A percentile compares a stretch with the other conserved stretches of the same genome.
These are phyloP conservation scores for Acanthurus tractus DNA, from an alignment of 2,797 vertebrate species.

Conservation along the genomic window DNA sequence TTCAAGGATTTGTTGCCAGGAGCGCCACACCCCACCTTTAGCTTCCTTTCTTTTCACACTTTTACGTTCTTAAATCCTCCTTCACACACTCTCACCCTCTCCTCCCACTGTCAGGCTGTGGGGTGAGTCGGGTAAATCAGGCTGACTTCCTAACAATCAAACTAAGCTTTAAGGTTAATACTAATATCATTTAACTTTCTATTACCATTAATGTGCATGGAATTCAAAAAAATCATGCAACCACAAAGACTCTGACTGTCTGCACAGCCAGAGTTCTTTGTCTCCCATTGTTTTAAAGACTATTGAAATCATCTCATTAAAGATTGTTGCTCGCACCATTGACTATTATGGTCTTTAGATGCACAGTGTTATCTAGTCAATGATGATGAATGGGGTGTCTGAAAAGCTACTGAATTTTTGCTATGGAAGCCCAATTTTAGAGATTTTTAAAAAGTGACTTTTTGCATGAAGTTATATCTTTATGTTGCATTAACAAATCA, in stretches of 20 bases:
- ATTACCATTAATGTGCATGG: too few species aligned
- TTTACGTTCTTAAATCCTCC: background rate
- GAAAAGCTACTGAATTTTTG: too few species aligned
- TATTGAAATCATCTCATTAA: background rate
- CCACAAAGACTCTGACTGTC: too few species aligned
- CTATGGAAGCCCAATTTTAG: too few species aligned
- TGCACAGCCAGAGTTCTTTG: background rate
- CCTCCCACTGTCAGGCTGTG: background rate
- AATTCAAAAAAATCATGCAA: too few species aligned
- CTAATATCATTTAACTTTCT: background rate
- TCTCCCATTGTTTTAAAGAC: background rate
- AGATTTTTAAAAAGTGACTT: too few species aligned
- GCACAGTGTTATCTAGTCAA: too few species aligned
- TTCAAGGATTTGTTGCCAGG: background rate
- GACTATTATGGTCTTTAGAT: too few species aligned
- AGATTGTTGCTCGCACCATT: too few species aligned
- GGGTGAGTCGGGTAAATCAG: slow-evolving; percentile 3
- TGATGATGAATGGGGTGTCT: too few species aligned
- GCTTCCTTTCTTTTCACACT: slow-evolving; percentile 1
- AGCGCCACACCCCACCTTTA: background rate
- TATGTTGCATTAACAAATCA: too few species aligned
- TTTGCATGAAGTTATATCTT: too few species aligned
- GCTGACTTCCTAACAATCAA: slow-evolving; percentile 15
- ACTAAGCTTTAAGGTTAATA: slow-evolving; percentile 4
- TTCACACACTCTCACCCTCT: slow-evolving; percentile 6